phyloP scores from a whole-genome alignment of 2,797 vertebrate species.

The Centropyge bicolor region DNA sequence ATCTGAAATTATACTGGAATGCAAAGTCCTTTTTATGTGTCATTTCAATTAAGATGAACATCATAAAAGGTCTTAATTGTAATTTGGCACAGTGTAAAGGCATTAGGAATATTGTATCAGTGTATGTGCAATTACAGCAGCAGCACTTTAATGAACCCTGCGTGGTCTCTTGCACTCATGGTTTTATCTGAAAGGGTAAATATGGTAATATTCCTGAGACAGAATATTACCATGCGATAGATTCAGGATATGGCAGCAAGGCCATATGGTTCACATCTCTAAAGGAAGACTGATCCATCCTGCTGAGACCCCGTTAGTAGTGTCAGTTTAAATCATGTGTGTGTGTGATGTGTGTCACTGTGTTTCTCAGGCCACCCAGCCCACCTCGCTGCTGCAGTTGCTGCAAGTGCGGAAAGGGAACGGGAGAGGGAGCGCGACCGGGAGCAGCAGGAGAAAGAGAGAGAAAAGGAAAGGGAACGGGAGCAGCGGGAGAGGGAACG shows the following conservation, averaged over 20 bases:
- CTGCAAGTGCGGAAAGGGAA: constrained; percentile 89
- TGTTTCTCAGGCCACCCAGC: constrained; percentile 89
- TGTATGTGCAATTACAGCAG: not conserved
- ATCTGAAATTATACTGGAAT: not conserved
- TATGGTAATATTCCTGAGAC: constrained; percentile 14
- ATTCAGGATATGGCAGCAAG: not conserved
- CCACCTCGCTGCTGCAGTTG: constrained; percentile 87
- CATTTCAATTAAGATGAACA: not conserved
- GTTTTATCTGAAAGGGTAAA: constrained; percentile 7
- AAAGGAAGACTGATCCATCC: constrained; percentile 18
- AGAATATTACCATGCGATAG: not conserved
- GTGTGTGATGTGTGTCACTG: constrained; percentile 53
- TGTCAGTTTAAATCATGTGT: constrained; percentile 18
- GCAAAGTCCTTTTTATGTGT: not conserved
- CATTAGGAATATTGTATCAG: not conserved
- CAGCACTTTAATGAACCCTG: not conserved
- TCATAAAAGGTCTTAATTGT: not conserved
- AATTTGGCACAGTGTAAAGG: not conserved
- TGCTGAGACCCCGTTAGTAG: not conserved
- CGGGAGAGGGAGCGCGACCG: constrained; percentile 86
- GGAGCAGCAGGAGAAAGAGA: constrained; percentile 86
- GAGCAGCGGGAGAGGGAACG: constrained; percentile 87
- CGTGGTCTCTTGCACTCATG: not conserved
- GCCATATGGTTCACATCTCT: constrained; percentile 8
- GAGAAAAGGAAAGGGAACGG: constrained; percentile 83